Conservation (phyloP, 2,797 vertebrate genomes). For the Semaprochilodus insignis region DNA sequence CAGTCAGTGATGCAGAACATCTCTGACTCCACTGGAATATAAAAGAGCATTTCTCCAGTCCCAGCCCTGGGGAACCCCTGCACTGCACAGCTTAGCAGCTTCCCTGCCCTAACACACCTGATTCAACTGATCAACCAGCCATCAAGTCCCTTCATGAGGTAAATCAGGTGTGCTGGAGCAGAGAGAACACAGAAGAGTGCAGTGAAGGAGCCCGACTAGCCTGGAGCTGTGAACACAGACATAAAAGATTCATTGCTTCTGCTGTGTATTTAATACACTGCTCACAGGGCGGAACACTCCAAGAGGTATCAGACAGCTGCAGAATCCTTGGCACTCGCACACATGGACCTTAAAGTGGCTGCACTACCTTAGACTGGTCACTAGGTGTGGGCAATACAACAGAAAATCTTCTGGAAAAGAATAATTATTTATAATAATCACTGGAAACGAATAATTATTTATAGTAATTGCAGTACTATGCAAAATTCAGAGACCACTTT, state of each 20-base stretch:
- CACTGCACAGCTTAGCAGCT: constrained; percentile 1
- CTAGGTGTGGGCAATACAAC: neutral
- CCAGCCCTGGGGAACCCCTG: neutral
- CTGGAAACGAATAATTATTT: too few species aligned
- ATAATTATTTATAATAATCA: too few species aligned
- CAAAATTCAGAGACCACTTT: too few species aligned
- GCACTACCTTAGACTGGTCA: neutral
- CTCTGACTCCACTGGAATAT: constrained; percentile 22
- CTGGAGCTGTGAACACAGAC: constrained; percentile 11
- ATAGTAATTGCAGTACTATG: too few species aligned
- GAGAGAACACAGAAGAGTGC: neutral
- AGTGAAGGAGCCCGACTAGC: neutral
- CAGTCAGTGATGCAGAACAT: constrained; percentile 15
- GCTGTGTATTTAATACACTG: constrained; percentile 24
- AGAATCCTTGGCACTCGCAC: neutral
- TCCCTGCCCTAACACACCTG: constrained; percentile 15
- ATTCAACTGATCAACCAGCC: constrained; percentile 34
- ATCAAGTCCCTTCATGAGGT: constrained; percentile 22
- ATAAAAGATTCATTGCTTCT: constrained; percentile 6
- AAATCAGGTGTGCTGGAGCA: constrained; percentile 33
- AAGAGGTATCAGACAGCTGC: constrained; percentile 1
- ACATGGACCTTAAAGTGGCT: neutral
- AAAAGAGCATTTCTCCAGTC: neutral
- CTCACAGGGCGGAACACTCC: neutral
- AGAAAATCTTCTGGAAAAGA: too few species aligned